These are phyloP conservation scores for Rattus norvegicus DNA, from an alignment of 2,113 vertebrate species.

Conservation along the genomic window DNA sequence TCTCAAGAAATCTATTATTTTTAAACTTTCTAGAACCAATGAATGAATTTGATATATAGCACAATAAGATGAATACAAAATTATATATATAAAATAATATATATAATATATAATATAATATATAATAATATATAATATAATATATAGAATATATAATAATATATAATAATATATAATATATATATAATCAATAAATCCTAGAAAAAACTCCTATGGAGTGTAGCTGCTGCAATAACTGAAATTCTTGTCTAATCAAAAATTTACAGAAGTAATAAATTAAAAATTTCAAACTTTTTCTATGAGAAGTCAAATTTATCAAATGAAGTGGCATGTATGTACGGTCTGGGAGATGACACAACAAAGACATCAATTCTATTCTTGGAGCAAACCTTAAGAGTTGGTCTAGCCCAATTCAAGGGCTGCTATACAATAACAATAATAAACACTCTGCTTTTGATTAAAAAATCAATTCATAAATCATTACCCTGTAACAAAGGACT, in stretches of 20 bases:
- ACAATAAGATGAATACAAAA: neutral
- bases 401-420: neutral
- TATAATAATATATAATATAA: too few species aligned
- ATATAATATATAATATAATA: too few species aligned
- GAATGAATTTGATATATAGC: neutral
- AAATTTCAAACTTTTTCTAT: neutral
- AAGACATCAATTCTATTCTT: neutral
- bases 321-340: neutral
- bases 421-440: neutral
- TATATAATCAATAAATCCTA: neutral
- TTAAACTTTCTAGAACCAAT: neutral
- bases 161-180: too few species aligned
- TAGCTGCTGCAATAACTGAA: neutral
- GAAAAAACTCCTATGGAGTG: neutral
- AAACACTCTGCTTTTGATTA: neutral
- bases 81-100: too few species aligned
- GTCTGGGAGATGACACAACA: neutral
- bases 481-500: neutral
- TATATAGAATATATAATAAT: too few species aligned
- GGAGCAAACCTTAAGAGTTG: neutral
- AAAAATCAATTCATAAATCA: neutral
- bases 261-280: neutral
- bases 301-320: neutral
- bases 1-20: neutral
- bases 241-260: neutral